Percentiles rank a stretch among this genome's conserved stretches.
phyloP scores from a whole-genome alignment of 1,140 invertebrate genomes.

The Ladona fulva region DNA sequence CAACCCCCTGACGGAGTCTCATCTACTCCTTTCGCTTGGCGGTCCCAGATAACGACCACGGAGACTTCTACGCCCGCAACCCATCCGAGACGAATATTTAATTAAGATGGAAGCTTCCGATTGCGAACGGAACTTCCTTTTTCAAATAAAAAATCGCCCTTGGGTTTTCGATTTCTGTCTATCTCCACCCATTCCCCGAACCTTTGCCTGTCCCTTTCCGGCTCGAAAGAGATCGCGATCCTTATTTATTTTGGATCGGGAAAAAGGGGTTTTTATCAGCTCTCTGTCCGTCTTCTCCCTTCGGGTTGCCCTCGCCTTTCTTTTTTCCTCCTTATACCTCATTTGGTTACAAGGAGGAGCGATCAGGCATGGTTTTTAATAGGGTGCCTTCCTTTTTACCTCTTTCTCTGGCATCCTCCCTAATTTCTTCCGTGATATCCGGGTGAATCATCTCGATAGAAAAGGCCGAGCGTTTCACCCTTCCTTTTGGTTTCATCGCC shows the following conservation, averaged over 20 bases:
- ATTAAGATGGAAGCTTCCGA: neutral
- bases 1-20: neutral
- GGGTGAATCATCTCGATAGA: neutral
- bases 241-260: neutral
- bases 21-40: neutral
- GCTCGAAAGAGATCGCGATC: neutral
- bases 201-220: neutral
- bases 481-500: too few species aligned
- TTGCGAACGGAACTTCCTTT: conserved; percentile 1
- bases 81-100: conserved; percentile 1
- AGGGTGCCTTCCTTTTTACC: neutral
- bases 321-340: neutral
- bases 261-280: neutral
- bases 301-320: neutral
- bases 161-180: neutral
- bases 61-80: neutral
- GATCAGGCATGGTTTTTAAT: neutral
- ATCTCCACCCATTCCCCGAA: neutral
- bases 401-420: neutral
- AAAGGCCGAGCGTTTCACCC: neutral
- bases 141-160: neutral
- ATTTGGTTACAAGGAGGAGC: neutral
- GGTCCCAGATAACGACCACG: neutral
- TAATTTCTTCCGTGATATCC: neutral
- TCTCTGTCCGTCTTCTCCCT: neutral